Conservation (phyloP, 1,140 invertebrate genomes). For the Monomorium pharaonis region DNA sequence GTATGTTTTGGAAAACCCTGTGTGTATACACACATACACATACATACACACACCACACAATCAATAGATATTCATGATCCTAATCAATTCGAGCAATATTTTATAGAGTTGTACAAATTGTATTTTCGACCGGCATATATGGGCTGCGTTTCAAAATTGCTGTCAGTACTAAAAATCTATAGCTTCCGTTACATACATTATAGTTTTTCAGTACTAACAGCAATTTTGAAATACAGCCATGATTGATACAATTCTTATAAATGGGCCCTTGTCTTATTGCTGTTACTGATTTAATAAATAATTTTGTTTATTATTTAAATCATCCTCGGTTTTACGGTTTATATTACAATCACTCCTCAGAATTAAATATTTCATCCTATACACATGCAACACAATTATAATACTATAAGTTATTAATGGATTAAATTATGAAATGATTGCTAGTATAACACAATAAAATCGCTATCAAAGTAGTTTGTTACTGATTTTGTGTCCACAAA, state of each 20-base stretch:
- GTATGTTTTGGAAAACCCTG: no score
- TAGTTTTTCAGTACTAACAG: no score
- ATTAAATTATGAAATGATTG: conserved; percentile 17
- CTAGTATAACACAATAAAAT: conserved; percentile 37
- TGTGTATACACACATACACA: no score
- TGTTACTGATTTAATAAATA: conserved; percentile 2
- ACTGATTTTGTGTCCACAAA: background rate
- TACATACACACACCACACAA: background rate
- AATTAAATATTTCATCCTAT: conserved; percentile 21
- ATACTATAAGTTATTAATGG: conserved; percentile 24
- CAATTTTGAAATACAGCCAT: no score
- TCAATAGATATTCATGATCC: conserved; percentile 12
- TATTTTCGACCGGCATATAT: background rate
- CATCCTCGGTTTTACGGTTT: background rate
- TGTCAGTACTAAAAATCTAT: no score
- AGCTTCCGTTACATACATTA: no score
- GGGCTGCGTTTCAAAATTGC: no score
- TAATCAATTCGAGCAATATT: background rate
- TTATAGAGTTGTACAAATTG: background rate
- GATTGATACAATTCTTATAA: background rate
- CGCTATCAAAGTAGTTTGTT: conserved; percentile 28
- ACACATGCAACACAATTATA: conserved; percentile 30
- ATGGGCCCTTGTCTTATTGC: background rate
- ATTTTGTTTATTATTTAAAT: background rate
- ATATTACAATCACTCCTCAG: background rate